A percentile compares a stretch with the other conserved stretches of the same genome.
Conservation (phyloP, 2,797 vertebrate species). For the Karalla daura region DNA sequence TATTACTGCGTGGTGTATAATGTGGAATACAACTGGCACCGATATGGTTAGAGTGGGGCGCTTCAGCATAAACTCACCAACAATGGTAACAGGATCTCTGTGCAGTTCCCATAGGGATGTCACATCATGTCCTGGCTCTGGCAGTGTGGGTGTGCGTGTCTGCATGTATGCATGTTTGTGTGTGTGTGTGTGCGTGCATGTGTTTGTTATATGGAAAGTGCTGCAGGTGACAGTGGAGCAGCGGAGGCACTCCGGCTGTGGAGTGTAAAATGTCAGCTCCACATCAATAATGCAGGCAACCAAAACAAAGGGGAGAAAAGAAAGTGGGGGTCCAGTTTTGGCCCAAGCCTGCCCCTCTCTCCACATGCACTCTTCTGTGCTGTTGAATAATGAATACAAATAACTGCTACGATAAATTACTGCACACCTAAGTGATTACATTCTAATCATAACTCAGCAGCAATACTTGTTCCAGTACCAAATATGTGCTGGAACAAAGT, state of each 20-base stretch:
- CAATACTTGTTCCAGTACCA: too few species aligned
- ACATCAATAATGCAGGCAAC: constrained; percentile 66
- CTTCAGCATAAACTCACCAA: not conserved
- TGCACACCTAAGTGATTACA: too few species aligned
- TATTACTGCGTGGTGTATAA: not conserved
- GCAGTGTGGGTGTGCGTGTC: not conserved
- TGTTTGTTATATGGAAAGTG: constrained; percentile 24
- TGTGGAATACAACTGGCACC: too few species aligned
- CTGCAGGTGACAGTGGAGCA: constrained; percentile 56
- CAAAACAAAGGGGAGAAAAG: constrained; percentile 45
- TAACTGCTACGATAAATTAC: too few species aligned
- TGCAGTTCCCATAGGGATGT: not conserved
- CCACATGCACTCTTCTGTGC: not conserved
- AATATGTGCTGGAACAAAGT: too few species aligned
- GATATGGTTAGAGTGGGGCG: not conserved
- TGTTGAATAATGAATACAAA: not conserved
- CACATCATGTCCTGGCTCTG: constrained; percentile 14
- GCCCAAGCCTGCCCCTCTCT: not conserved
- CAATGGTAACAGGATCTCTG: not conserved
- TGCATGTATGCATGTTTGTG: too few species aligned
- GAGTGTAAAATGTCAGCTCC: constrained; percentile 59
- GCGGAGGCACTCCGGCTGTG: constrained; percentile 25
- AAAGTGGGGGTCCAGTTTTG: not conserved
- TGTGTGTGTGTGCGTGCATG: not conserved
- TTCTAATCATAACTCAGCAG: too few species aligned